A percentile compares a stretch with the other conserved stretches of the same genome.
Evolutionary conservation across 2,113 vertebrate genomes (phyloP).

Genomic region (Mirza zaza): DNA sequence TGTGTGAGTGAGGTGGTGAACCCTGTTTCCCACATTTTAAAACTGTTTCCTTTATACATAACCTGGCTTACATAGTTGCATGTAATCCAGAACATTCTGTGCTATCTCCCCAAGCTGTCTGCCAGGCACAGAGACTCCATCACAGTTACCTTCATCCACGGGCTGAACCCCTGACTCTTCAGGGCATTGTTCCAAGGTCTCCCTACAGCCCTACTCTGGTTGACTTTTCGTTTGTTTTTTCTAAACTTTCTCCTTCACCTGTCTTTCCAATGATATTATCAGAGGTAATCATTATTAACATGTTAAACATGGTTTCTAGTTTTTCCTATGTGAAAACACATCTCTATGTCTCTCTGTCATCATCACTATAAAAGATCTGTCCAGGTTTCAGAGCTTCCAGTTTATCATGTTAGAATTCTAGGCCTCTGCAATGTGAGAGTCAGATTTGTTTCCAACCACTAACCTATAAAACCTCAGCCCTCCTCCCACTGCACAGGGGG

Average conservation of each 20-base stretch:
- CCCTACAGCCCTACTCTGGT: not conserved
- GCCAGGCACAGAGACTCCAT: not conserved
- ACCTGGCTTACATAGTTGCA: not conserved
- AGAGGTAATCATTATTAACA: not conserved
- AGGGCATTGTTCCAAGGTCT: not conserved
- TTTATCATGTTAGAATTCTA: not conserved
- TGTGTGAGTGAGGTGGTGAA: not conserved
- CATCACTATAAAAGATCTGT: not conserved
- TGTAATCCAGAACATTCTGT: not conserved
- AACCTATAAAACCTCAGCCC: not conserved
- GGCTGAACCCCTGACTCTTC: not conserved
- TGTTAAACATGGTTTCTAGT: not conserved
- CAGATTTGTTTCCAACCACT: not conserved
- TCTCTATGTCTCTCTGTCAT: not conserved
- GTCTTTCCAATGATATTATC: not conserved
- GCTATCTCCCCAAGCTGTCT: accelerated
- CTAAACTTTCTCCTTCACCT: not conserved
- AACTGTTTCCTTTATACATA: not conserved
- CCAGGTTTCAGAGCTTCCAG: not conserved
- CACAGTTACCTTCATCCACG: not conserved
- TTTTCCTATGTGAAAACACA: not conserved
- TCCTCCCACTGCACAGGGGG: not conserved
- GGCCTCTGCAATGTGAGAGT: not conserved
- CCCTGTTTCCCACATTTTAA: not conserved
- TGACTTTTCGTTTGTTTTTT: not conserved